Evolutionary conservation across 2,113 vertebrate species (phyloP).

Genomic region (Eleginops maclovinus): DNA sequence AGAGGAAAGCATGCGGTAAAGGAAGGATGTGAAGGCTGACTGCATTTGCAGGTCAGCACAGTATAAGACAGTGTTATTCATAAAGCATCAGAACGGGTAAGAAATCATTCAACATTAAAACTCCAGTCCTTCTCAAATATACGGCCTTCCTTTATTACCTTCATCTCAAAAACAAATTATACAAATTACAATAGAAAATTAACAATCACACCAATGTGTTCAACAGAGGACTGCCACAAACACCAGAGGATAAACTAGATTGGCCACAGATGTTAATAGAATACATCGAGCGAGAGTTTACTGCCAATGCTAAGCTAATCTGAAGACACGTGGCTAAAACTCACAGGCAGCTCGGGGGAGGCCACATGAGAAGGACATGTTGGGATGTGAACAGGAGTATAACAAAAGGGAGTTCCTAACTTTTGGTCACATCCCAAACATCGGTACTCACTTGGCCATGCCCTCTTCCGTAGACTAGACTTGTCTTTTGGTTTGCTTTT

Average conservation of each 20-base stretch:
- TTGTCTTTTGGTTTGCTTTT: not conserved
- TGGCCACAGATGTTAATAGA: slow-evolving; percentile 9
- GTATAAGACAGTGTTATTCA: too few species aligned
- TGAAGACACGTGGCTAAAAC: slow-evolving; percentile 9
- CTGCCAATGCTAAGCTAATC: slow-evolving; percentile 2
- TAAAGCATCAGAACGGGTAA: too few species aligned
- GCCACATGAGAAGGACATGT: too few species aligned
- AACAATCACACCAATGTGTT: slow-evolving; percentile 1
- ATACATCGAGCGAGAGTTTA: not conserved
- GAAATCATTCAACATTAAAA: too few species aligned
- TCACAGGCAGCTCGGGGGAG: not conserved
- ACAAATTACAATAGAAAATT: slow-evolving; percentile 39
- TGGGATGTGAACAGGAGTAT: too few species aligned
- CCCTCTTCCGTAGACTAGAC: not conserved
- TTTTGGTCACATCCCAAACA: too few species aligned
- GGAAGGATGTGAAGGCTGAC: too few species aligned
- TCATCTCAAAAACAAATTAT: slow-evolving; percentile 34
- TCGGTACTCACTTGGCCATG: too few species aligned
- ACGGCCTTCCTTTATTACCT: slow-evolving; percentile 11
- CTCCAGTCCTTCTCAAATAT: too few species aligned
- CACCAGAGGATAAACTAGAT: slow-evolving; percentile 1
- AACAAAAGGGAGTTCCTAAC: too few species aligned
- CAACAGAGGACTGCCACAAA: slow-evolving; percentile 2
- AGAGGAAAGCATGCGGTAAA: too few species aligned
- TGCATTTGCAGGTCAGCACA: too few species aligned